Base-by-base conservation (phyloP, 2,113 vertebrate genomes). In the Cheirogaleus medius region DNA sequence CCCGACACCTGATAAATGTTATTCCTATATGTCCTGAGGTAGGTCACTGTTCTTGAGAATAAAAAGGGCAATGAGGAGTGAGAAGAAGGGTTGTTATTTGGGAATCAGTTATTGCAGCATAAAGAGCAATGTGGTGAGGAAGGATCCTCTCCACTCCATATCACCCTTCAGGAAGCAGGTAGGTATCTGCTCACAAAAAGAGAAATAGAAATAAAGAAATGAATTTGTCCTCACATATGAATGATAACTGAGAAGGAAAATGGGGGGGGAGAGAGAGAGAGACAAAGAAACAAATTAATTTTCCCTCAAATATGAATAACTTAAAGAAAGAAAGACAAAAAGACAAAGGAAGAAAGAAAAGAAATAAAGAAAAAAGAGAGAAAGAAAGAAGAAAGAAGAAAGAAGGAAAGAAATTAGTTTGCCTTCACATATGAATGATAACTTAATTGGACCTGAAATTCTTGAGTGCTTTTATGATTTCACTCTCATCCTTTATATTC, bases 321-420 rank as follows among this genome's bases (percentile, higher is more conserved):
- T 47, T 20, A 60, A 25, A 60, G 58, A 60, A 25, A 60, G 58
- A n/a, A 9, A 52, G 2, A 8, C 1, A 76, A 10, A 4, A 13
- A 42, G 14, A 2, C 5, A 20, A 13, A 29, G 34, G 3, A 6
- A 34, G n/a, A 27, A 25, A 25, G 18, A 88, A 47, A 47, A 10
- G 47, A 47, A 47, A 47, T 8, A 47, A 47, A 47, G 47, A 47
- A 47, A 47, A 58, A 58, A 69, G 8, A n/a, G 6, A 63, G 3
- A 8, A 1, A 76, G 14, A 4, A 13, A 42, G 13, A 1, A 20
- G 39, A n/a, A n/a, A n/a, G 2, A 5, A 23, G 34, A 27, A 23
- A 25, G 17, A 88, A 15, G 3, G 25, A 78, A 13, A 56, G 8
- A 37, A n/a, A 18, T 37, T 47, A 68, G 37, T 54, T 56, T 86